Base-by-base conservation (phyloP, 2,888 invertebrate genomes). In the Polymixis lichenea region DNA sequence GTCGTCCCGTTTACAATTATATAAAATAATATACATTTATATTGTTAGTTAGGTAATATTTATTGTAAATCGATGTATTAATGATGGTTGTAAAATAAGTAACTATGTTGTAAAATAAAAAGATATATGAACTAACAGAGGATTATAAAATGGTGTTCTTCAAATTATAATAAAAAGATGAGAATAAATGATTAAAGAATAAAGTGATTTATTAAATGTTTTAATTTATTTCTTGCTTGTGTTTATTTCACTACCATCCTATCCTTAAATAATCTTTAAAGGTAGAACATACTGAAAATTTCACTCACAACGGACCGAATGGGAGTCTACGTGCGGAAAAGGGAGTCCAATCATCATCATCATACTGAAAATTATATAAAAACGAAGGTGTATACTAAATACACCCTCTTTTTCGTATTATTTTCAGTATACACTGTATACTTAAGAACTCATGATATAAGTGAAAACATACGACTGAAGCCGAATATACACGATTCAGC, bases 1-100 rank as follows among this genome's bases (percentile, higher is more conserved):
- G 83, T 91, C 93, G 92, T 93, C 93, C 93, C 89, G 89, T 93
- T 91, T 93, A 93, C 92, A 93, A 90, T 92, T 84, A 90, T 92
- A 83, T 91, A 88, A 89, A 90, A 72, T 87, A 77, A 91, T 93
- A 92, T 93, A 93, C 93, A 93, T 90, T 89, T 87, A 88, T 91
- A 88, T 89, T 89, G 84, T 89, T 90, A 89, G 70, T 71, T 90
- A 91, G 84, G 84, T 87, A 75, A 88, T 88, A 88, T 86, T 88
- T 87, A 84, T 85, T 90, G 84, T 89, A 88, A 87, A 89, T 89
- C 69, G 84, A 87, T 90, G 88, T 90, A 90, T 90, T 89, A 90
- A 87, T 87, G 84, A 82, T 80, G 85, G 86, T 80, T 87, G 86
- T 87, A 83, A 84, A 66, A 69, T 88, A 82, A 88, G 83, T 79